These are phyloP conservation scores for Dendrocincla tyrannina DNA, from an alignment of 2,797 vertebrate species.

Conservation along the genomic window DNA sequence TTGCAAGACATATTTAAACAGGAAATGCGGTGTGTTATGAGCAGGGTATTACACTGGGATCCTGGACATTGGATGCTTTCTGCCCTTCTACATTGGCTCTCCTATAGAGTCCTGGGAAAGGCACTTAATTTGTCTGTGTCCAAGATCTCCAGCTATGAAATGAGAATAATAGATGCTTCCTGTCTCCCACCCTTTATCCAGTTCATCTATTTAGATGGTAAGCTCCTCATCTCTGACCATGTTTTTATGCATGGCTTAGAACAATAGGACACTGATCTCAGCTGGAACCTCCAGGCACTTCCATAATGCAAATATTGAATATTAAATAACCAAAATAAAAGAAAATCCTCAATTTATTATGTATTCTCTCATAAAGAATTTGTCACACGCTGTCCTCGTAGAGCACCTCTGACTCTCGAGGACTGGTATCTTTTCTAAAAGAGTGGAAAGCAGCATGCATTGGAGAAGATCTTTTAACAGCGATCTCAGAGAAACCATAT, in stretches of 20 bases:
- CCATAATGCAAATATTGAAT: conserved; percentile 65
- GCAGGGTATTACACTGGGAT: background rate
- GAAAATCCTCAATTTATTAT: conserved; percentile 63
- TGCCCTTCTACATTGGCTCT: background rate
- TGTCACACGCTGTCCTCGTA: conserved; percentile 12
- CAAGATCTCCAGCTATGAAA: conserved; percentile 51
- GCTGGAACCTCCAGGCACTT: conserved; percentile 61
- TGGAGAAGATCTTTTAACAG: background rate
- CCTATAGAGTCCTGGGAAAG: conserved; percentile 16
- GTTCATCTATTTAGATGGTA: conserved; percentile 60
- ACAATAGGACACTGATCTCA: conserved; percentile 58
- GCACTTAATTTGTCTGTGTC: conserved; percentile 25
- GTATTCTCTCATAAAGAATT: conserved; percentile 17
- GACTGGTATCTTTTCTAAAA: background rate
- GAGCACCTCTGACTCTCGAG: background rate
- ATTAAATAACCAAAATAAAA: conserved; percentile 63
- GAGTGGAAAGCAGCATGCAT: background rate
- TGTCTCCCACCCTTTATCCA: conserved; percentile 62
- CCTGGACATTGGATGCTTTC: background rate
- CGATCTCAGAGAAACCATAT: background rate
- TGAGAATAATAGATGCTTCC: conserved; percentile 57
- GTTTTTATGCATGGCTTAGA: conserved; percentile 49
- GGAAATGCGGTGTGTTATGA: background rate
- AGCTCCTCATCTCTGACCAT: conserved; percentile 42
- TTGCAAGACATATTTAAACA: background rate